Evolutionary conservation across 2,888 invertebrate species (phyloP).

Genomic region (Cephonodes hylas): DNA sequence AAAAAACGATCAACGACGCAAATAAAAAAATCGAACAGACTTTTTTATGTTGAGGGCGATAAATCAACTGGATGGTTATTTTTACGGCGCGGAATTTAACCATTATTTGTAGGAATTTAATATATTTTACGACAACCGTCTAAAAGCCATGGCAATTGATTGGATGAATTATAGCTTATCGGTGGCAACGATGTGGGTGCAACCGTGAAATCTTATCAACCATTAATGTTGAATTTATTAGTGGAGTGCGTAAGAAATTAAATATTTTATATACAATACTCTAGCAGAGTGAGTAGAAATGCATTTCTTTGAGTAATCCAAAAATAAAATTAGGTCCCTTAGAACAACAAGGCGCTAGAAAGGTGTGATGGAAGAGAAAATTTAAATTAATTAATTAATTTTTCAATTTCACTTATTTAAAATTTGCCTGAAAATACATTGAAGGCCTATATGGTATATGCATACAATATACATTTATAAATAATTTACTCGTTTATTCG

Average conservation of each 20-base stretch:
- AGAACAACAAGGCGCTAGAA: too few relatives aligned
- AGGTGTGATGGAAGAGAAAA: too few relatives aligned
- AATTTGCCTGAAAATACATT: too few relatives aligned
- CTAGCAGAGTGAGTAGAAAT: too few relatives aligned
- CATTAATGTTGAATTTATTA: background rate
- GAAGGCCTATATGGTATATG: too few relatives aligned
- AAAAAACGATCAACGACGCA: background rate
- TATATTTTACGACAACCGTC: constrained; percentile 2
- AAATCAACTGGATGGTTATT: constrained; percentile 1
- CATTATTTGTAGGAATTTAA: constrained; percentile 3
- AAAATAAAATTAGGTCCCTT: too few relatives aligned
- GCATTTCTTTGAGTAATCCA: too few relatives aligned
- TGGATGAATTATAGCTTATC: background rate
- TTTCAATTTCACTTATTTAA: too few relatives aligned
- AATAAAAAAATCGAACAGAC: background rate
- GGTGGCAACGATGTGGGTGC: background rate
- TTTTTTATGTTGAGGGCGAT: background rate
- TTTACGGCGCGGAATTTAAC: background rate
- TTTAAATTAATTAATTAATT: too few relatives aligned
- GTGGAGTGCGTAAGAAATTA: background rate
- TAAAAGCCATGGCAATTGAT: background rate
- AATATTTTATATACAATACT: too few relatives aligned
- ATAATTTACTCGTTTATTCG: too few relatives aligned
- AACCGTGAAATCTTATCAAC: background rate
- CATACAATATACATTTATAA: too few relatives aligned